Base-by-base conservation (phyloP, 2,888 invertebrate species). In the Drosophila paranaensis region DNA sequence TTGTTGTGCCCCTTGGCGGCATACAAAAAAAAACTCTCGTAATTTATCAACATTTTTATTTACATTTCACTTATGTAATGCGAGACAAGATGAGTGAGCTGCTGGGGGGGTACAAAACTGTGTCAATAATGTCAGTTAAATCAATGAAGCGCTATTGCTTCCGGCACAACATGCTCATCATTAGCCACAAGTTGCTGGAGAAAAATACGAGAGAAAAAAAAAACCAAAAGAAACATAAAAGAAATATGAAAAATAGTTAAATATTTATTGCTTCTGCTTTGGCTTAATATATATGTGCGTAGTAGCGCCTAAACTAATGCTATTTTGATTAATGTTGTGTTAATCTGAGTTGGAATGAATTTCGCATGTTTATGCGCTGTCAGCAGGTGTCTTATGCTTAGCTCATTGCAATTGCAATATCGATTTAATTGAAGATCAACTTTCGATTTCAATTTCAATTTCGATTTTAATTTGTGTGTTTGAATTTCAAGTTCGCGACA, bases 81-180 rank as follows among this genome's bases (percentile, higher is more conserved):
- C 33, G 43, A 65, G 10, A 0, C 33, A 6, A 11, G 20, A 27
- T 27, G n/a, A 39, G 14, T 1, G 25, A 43, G 11, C 48, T 30
- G 20, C 27, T 43, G 62, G 43, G n/a, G n/a, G 54, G 54, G 51
- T 25, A 62, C 64, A 81, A 83, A 89, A 87, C 81, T 70, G 79
- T 84, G 84, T 84, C 87, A 86, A 84, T 76, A 78, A 72, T 76
- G 68, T 53, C 68, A 71, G 71, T 77, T 58, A 86, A 80, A 72
- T 82, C 81, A 81, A 88, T 86, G 69, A 71, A 51, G 55, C 55
- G 46, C 71, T 77, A 71, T 74, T 74, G 87, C 84, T 83, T 89
- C 84, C 89, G 89, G 89, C 84, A 81, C 65, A 71, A 89, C 77
- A 74, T 79, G 81, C 65, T 70, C 81, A 83, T 86, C 83, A 89